These are phyloP conservation scores for Pipistrellus nathusii DNA, from an alignment of 2,797 vertebrate species.

Conservation along the genomic window DNA sequence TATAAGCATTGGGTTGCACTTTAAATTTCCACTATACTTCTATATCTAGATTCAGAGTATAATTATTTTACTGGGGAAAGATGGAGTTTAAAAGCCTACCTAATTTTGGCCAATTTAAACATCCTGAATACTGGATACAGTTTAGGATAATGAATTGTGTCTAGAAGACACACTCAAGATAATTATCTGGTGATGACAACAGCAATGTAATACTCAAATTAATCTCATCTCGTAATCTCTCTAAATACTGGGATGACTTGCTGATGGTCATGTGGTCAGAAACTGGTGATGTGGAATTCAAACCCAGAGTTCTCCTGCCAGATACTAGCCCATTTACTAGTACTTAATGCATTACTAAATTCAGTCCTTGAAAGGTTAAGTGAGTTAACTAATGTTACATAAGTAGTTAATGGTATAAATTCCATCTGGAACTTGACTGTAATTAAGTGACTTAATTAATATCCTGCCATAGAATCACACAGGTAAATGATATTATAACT, in stretches of 20 bases:
- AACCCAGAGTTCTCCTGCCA: neutral
- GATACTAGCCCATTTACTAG: neutral
- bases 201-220: neutral
- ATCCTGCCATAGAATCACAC: neutral
- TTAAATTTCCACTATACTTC: neutral
- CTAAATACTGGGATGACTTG: neutral
- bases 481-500: neutral
- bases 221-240: neutral
- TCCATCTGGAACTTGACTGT: neutral
- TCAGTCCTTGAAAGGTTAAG: neutral
- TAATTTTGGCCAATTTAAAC: conserved; percentile 7
- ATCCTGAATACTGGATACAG: neutral
- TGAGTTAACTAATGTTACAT: neutral
- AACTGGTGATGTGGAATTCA: neutral
- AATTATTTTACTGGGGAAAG: conserved; percentile 18
- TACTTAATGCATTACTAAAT: neutral
- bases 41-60: neutral
- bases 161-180: neutral
- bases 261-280: neutral
- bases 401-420: neutral
- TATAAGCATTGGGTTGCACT: neutral
- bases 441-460: neutral
- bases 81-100: neutral
- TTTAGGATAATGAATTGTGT: neutral
- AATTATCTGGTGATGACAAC: neutral